Conservation (phyloP, 2,888 invertebrate species). For the Agrochola litura region DNA sequence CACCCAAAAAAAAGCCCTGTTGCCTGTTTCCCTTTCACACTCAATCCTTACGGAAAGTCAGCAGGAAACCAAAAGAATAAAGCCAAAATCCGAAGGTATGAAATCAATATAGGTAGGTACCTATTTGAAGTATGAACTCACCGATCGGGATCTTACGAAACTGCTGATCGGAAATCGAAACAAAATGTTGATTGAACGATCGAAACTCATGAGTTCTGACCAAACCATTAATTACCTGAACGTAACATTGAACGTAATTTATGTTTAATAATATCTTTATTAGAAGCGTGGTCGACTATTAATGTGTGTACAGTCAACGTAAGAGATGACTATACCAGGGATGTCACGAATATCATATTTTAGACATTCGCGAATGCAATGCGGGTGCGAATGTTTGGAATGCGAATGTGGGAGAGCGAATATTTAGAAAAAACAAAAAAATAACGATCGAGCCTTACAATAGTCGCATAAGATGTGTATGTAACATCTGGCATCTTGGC, state of each 20-base stretch:
- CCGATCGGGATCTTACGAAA: conserved; percentile 72
- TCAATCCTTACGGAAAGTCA: conserved; percentile 13
- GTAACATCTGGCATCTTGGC: no score
- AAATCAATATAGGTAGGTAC: neutral
- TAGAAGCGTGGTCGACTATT: conserved; percentile 14
- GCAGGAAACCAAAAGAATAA: conserved; percentile 4
- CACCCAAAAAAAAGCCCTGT: no score
- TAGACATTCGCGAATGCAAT: no score
- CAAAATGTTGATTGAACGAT: conserved; percentile 73
- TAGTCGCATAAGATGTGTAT: no score
- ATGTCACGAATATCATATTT: no score
- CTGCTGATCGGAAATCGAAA: conserved; percentile 65
- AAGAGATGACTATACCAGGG: neutral
- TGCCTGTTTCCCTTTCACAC: neutral
- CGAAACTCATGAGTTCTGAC: conserved; percentile 67
- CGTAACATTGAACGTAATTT: conserved; percentile 68
- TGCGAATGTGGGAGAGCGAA: no score
- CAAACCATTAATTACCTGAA: conserved; percentile 75
- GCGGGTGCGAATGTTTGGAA: no score
- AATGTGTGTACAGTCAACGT: conserved; percentile 15
- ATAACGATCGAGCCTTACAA: no score
- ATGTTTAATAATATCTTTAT: conserved; percentile 76
- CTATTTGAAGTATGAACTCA: conserved; percentile 35
- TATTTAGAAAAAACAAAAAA: no score
- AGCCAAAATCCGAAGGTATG: neutral